Conservation (phyloP, 2,113 vertebrate genomes). For the Myanophis thanlyinensis region DNA sequence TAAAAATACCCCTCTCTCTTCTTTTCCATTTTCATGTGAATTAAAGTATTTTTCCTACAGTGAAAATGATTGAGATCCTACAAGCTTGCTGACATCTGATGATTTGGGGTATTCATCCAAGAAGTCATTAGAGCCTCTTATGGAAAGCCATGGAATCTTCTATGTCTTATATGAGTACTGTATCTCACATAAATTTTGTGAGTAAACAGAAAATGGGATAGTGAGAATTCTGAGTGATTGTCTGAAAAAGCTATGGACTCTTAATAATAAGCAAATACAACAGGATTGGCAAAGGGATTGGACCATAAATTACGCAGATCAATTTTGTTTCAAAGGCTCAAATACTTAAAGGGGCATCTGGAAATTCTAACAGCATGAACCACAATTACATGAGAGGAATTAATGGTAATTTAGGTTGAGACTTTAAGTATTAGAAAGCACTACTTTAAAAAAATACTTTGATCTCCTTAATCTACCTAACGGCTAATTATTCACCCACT, state of each 20-base stretch:
- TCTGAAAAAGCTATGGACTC: not conserved
- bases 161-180: not conserved
- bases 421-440: not conserved
- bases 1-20: not conserved
- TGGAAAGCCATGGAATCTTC: not conserved
- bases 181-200: not conserved
- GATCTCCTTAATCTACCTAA: conserved; percentile 16
- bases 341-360: not conserved
- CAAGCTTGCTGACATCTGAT: not conserved
- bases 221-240: not conserved
- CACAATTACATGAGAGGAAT: not conserved
- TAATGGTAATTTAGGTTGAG: not conserved
- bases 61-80: not conserved
- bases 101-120: not conserved
- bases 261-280: not conserved
- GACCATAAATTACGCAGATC: not conserved
- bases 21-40: not conserved
- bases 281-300: not conserved
- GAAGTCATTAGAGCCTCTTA: not conserved
- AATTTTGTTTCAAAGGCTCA: not conserved
- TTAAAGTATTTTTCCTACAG: not conserved
- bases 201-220: not conserved
- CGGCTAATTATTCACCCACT: not conserved
- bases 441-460: not conserved
- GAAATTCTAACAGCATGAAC: not conserved